These are phyloP conservation scores for Prolemur simus DNA, from an alignment of 2,113 vertebrate species.

Conservation along the genomic window DNA sequence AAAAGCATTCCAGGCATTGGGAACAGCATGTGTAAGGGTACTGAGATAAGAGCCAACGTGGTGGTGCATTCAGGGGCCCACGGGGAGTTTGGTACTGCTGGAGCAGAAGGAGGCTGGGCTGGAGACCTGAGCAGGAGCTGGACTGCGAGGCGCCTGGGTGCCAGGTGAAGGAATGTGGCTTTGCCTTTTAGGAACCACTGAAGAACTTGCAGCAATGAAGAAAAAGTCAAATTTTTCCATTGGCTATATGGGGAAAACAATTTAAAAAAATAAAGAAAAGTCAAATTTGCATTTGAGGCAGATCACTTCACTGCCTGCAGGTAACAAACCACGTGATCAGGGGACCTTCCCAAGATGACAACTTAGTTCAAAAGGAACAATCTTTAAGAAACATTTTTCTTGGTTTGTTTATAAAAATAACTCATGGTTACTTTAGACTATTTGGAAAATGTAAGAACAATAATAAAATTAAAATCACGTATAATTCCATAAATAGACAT, in stretches of 20 bases:
- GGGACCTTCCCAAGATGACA: not conserved
- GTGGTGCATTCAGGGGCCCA: not conserved
- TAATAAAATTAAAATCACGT: not conserved
- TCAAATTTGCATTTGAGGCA: not conserved
- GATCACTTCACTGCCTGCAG: not conserved
- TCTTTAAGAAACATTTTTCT: not conserved
- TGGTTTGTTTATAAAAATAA: not conserved
- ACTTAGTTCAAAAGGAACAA: not conserved
- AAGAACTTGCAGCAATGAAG: not conserved
- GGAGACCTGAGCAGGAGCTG: not conserved
- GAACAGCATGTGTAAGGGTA: not conserved
- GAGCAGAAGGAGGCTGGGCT: not conserved
- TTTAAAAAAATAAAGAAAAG: not conserved
- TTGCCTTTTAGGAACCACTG: not conserved
- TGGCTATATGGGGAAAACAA: too few species aligned
- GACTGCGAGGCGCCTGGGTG: not conserved
- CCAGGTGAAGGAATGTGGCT: not conserved
- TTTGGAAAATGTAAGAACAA: not conserved
- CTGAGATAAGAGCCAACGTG: not conserved
- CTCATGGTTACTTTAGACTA: not conserved
- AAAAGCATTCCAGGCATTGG: not conserved
- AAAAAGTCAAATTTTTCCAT: not conserved
- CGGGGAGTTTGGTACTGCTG: not conserved
- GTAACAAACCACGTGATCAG: not conserved
- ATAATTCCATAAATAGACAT: not conserved